These are phyloP conservation scores for Synodontis membranacea DNA, from an alignment of 2,113 vertebrate genomes.

Conservation along the genomic window DNA sequence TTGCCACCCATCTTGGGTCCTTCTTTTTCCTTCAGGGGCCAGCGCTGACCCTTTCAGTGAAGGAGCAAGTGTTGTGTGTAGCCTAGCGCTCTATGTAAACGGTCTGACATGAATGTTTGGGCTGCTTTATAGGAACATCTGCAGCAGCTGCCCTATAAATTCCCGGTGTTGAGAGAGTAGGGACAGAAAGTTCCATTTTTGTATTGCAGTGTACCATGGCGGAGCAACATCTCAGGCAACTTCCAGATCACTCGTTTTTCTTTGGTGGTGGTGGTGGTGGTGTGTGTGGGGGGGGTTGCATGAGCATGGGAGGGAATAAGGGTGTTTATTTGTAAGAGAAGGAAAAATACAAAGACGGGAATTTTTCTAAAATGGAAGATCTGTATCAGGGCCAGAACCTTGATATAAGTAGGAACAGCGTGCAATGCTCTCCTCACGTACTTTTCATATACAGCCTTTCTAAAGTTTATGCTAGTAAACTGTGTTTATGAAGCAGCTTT, in stretches of 20 bases:
- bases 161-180: conserved; percentile 69
- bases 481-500: conserved; percentile 25
- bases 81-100: conserved; percentile 69
- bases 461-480: conserved; percentile 27
- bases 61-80: conserved; percentile 67
- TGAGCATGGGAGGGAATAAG: too few relatives aligned
- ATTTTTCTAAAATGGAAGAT: conserved; percentile 7
- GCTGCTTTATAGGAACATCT: conserved; percentile 76
- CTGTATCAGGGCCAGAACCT: not conserved
- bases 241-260: conserved; percentile 1
- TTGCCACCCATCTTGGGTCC: conserved; percentile 43
- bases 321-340: not conserved
- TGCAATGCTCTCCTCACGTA: not conserved
- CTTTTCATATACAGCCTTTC: not conserved
- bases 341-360: not conserved
- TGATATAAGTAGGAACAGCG: not conserved
- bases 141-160: conserved; percentile 77
- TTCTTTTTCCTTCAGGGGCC: conserved; percentile 23
- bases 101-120: conserved; percentile 76
- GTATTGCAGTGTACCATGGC: conserved; percentile 72
- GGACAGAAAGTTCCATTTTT: conserved; percentile 75
- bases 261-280: not conserved
- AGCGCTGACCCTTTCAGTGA: conserved; percentile 54
- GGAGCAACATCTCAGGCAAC: conserved; percentile 61
- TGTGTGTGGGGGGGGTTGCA: not conserved